Evolutionary conservation across 1,140 invertebrate species (phyloP).

Genomic region (Marisa cornuarietis): DNA sequence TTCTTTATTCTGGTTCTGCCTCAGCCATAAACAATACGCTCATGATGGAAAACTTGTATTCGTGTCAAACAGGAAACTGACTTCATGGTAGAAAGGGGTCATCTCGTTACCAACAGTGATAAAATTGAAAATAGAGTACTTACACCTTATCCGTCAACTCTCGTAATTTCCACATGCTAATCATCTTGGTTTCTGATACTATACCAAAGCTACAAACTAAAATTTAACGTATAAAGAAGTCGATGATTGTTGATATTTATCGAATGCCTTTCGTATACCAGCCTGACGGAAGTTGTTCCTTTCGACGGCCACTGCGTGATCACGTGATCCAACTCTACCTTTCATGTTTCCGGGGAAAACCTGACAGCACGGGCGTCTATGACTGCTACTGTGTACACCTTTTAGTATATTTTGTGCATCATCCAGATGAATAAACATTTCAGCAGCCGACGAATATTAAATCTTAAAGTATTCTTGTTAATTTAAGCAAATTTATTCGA

Average conservation of each 20-base stretch:
- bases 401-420: too few species aligned
- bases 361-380: too few species aligned
- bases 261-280: background rate
- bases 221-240: background rate
- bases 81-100: background rate
- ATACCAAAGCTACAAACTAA: background rate
- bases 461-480: too few species aligned
- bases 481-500: too few species aligned
- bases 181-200: slow-evolving; percentile 16
- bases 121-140: slow-evolving; percentile 68
- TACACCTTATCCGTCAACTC: slow-evolving; percentile 96
- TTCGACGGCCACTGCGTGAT: slow-evolving; percentile 5
- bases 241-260: slow-evolving; percentile 7
- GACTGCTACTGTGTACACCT: too few species aligned
- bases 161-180: slow-evolving; percentile 84
- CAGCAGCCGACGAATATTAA: too few species aligned
- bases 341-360: background rate
- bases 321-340: slow-evolving; percentile 20
- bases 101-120: background rate
- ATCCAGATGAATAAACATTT: too few species aligned
- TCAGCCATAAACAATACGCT: background rate
- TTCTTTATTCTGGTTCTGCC: background rate
- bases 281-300: slow-evolving; percentile 9
- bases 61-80: slow-evolving; percentile 21
- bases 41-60: slow-evolving; percentile 1